Conservation (phyloP, 2,888 invertebrate species). For the Mesochorus sp. region DNA sequence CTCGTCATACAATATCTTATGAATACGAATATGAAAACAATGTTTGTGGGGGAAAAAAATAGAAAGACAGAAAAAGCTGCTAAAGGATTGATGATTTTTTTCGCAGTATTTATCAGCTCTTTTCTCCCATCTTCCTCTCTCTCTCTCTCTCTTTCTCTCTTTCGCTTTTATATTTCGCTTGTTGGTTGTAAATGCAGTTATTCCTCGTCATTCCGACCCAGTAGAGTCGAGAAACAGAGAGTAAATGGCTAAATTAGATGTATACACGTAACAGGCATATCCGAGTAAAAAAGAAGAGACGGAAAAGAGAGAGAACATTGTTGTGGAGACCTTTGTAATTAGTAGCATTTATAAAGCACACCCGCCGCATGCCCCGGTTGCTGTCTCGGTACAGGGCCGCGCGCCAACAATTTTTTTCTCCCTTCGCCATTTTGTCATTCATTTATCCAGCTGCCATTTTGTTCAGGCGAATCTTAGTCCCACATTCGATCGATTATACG, state of each 20-base stretch:
- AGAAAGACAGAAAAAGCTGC: background rate
- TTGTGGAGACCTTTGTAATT: constrained; percentile 77
- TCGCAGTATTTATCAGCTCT: constrained; percentile 29
- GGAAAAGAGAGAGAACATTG: constrained; percentile 33
- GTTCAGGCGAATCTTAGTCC: background rate
- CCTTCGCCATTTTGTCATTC: background rate
- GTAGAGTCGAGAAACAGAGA: constrained; percentile 34
- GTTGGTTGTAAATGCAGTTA: constrained; percentile 21
- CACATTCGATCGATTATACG: background rate
- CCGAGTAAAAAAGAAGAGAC: constrained; percentile 21
- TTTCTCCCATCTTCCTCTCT: constrained; percentile 37
- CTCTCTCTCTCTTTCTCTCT: background rate
- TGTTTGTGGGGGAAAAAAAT: constrained; percentile 9
- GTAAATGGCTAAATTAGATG: constrained; percentile 51
- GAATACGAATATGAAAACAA: constrained; percentile 34
- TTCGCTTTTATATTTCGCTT: background rate
- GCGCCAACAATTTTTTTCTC: background rate
- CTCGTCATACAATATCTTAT: constrained; percentile 27
- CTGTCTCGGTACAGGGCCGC: constrained; percentile 32
- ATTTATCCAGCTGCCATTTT: background rate
- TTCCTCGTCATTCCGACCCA: constrained; percentile 38
- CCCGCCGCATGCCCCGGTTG: constrained; percentile 68
- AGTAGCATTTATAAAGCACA: constrained; percentile 75
- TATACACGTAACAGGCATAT: constrained; percentile 42
- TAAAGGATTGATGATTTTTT: constrained; percentile 41